Base-by-base conservation (phyloP, 2,113 vertebrate species). In the Urocynchramus pylzowi region DNA sequence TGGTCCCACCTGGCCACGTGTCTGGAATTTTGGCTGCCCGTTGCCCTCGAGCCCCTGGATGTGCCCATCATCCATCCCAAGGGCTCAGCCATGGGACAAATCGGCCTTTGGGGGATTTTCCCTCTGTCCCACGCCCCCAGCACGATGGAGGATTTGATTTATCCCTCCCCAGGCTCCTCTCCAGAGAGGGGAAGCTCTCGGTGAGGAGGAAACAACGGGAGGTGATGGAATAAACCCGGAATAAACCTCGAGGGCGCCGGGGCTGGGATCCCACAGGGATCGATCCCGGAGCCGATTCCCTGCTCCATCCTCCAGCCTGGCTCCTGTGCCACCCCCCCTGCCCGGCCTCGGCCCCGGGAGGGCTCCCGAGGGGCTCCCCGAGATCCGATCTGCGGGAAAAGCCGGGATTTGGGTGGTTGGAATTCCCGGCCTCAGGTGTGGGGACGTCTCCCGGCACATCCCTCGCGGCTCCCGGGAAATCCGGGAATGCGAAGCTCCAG, bases 31-130 rank as follows among this genome's bases (percentile, higher is more conserved):
- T 31, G 61, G 50, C 26, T 31, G 49, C 39, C 22, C 5, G 7
- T 26, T n/a, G 23, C 4, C 41, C 41, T 16, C 13, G 6, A 13
- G 49, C 20, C n/a, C 17, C 30, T 41, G 45, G 75, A 11, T 52
- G 75, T 17, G 37, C 47, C 39, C 76, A 12, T 11, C 11, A 1
- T 5, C 37, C 4, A 6, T 30, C 39, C 76, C 52, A 1, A 31
- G 19, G 44, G 53, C 13, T n/a, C 27, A 6, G 41, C 22, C 1
- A 1, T 1, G 67, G 50, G 37, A 15, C 7, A 0, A 7, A 0
- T 4, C 0, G 1, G 27, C 37, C 3, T 39, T 14, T 1, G 39
- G 54, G 88, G 42, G 7, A 7, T n/a, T 49, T 31, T 42, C 22
- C 8, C 7, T 27, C 75, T 33, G 37, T 50, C 12, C 31, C 17